Base-by-base conservation (phyloP, 1,140 invertebrate genomes). In the Lerema accius region DNA sequence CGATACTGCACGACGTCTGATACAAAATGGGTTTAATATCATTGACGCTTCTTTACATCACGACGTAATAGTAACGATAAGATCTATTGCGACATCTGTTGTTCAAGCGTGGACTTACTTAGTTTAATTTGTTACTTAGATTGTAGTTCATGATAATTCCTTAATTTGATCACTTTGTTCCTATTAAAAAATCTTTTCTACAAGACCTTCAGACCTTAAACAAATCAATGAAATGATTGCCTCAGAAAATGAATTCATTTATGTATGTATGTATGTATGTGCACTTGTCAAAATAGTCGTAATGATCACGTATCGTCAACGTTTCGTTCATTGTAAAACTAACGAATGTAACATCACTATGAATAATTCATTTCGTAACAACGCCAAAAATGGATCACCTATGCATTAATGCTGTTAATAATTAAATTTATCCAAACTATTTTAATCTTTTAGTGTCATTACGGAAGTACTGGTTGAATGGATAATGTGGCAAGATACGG, bases 361-460 rank as follows among this genome's bases (percentile, higher is more conserved):
- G 53, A 56, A 56, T 56, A 26, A 56, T 56, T 56, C 23, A 56
- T 56, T 26, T 16, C 2, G 49, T 39, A 28, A 37, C 14, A 50
- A 37, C 28, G 39, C 53, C 53, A 56, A 56, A 56, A 56, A 56
- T 56, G 53, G 53, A 56, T 56, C 51, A 56, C 13, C 39, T 26
- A 15, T 28, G 13, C 13, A 43, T 56, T 56, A 56, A 43, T 43
- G 19, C 40, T 32, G 53, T 56, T 56, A 56, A 56, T 56, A 56
- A 56, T 56, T 56, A 19, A 56, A 56, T 56, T 15, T 15, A 56
- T 23, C 53, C 39, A 43, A 45, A 56, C 53, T 45, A n/a, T 45
- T 56, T 56, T 56, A 56, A 56, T 56, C 40, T 56, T 56, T 56
- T 56, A 56, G 42, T 28, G 10, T 32, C 53, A 16, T 56, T 40